Evolutionary conservation across 2,113 vertebrate genomes (phyloP).

Genomic region (Lepidothrix coronata): DNA sequence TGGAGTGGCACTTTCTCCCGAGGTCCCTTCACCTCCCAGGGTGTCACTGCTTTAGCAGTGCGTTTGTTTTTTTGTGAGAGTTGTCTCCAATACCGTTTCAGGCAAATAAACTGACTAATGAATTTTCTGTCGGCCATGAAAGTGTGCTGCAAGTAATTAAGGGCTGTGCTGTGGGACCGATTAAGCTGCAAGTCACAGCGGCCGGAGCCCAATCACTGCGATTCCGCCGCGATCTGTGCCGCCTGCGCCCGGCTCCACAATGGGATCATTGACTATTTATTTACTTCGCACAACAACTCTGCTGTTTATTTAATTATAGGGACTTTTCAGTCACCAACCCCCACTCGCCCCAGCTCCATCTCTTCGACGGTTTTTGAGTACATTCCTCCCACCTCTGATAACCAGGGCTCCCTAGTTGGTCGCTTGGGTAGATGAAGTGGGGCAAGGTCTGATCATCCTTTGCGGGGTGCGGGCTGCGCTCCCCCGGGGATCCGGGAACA

Average conservation of each 20-base stretch:
- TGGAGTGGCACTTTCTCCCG: neutral
- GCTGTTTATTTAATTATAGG: conserved; percentile 79
- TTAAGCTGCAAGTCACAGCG: conserved; percentile 83
- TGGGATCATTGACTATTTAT: conserved; percentile 89
- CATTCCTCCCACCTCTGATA: neutral
- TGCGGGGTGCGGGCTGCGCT: neutral
- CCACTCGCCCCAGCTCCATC: neutral
- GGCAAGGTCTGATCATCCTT: neutral
- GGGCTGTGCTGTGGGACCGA: conserved; percentile 58
- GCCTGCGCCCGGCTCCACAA: conserved; percentile 76
- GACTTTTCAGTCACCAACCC: conserved; percentile 58
- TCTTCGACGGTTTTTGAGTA: neutral
- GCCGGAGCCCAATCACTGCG: conserved; percentile 55
- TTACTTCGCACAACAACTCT: conserved; percentile 82
- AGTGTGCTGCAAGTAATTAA: conserved; percentile 70
- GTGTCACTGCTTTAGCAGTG: neutral
- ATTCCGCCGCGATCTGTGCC: conserved; percentile 60
- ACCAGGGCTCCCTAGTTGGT: neutral
- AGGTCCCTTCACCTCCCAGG: neutral
- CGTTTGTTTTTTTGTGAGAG: neutral
- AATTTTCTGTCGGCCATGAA: conserved; percentile 70
- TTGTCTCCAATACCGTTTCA: conserved; percentile 56
- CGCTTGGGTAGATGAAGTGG: neutral
- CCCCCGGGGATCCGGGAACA: neutral
- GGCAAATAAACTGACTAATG: conserved; percentile 75